Evolutionary conservation across 1,140 invertebrate genomes (phyloP), one percentile per base, ranked within the genome.

Genomic region (Drosophila lowei): DNA sequence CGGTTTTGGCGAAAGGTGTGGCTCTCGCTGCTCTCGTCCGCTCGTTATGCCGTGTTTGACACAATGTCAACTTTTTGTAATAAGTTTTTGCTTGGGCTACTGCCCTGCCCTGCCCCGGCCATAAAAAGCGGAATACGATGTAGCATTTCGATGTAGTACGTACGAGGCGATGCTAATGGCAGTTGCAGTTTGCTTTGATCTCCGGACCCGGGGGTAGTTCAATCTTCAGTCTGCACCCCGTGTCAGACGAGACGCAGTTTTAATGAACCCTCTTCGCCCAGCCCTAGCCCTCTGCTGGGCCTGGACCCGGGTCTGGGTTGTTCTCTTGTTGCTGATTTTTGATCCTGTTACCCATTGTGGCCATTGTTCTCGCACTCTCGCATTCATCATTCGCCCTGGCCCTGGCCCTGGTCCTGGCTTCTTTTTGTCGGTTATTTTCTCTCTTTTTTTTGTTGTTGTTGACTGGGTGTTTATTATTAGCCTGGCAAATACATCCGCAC

Each of bases 11-110:
- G 54, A 62, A 68, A 67, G 73, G 42, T 70, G 50, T 57, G 47
- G 47, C 55, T 38, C 11, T 38, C 34, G 34, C 3, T 38, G 11
- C 9, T 3, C 62, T 68, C 46, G 58, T 56, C 15, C 59, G 57
- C 77, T 85, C 81, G 81, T 86, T 86, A 86, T 80, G 79, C 73
- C 74, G 74, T 86, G 83, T 86, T 86, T 88, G 81, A 86, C 81
- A 86, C 81, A 86, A 86, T 86, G 81, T 86, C 81, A 86, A 81
- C 83, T 88, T 83, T 76, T 64, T 78, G 71, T 88, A 86, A 86
- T 86, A 86, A 86, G 83, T 86, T 88, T 86, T 55, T 42, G 60
- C 34, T 41, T 46, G 52, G 54, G 30, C 49, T n/a, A n/a, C 56
- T 18, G 18, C 18, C 18, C 41, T 46, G 54, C 18, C 18, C 18